A percentile compares a stretch with the other conserved stretches of the same genome.
These are phyloP conservation scores for Zele albiditarsus DNA, from an alignment of 2,888 invertebrate genomes.

Conservation along the genomic window DNA sequence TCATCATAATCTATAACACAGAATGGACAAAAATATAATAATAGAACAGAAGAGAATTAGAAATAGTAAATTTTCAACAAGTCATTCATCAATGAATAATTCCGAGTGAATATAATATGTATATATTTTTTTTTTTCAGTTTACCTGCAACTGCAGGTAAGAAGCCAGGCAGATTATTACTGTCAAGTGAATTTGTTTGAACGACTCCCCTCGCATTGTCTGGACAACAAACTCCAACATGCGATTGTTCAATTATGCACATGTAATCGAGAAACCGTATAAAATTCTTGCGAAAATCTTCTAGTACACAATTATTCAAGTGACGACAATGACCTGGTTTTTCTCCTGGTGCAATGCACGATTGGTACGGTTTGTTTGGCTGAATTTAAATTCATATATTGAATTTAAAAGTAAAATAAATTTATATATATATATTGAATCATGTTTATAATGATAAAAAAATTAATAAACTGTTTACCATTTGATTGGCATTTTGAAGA, in stretches of 20 bases:
- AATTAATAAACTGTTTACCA: constrained; percentile 34
- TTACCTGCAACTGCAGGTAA: constrained; percentile 60
- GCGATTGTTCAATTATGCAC: constrained; percentile 81
- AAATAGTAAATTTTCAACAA: background rate
- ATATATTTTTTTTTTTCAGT: constrained; percentile 1
- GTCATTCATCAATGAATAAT: background rate
- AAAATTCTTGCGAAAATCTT: constrained; percentile 77
- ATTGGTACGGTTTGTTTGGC: constrained; percentile 78
- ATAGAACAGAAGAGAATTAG: background rate
- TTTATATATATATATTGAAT: background rate
- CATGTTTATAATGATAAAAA: constrained; percentile 22
- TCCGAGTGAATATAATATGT: background rate
- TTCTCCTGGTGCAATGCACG: constrained; percentile 76
- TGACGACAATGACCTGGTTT: constrained; percentile 81
- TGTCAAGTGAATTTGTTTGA: constrained; percentile 24
- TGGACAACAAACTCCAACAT: constrained; percentile 85
- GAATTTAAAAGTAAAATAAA: background rate
- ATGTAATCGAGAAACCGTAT: constrained; percentile 79
- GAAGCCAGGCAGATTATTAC: constrained; percentile 50
- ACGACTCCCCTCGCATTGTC: constrained; percentile 72
- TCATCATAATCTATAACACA: constrained; percentile 43
- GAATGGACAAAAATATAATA: background rate
- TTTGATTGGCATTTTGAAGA: constrained; percentile 33
- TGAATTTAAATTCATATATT: constrained; percentile 61
- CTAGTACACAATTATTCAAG: constrained; percentile 76